Percentiles rank a stretch among this genome's conserved stretches.
Evolutionary conservation across 92 coral and sea anemone genomes (phyloP).

Genomic region (Zoanthus gigantus): DNA sequence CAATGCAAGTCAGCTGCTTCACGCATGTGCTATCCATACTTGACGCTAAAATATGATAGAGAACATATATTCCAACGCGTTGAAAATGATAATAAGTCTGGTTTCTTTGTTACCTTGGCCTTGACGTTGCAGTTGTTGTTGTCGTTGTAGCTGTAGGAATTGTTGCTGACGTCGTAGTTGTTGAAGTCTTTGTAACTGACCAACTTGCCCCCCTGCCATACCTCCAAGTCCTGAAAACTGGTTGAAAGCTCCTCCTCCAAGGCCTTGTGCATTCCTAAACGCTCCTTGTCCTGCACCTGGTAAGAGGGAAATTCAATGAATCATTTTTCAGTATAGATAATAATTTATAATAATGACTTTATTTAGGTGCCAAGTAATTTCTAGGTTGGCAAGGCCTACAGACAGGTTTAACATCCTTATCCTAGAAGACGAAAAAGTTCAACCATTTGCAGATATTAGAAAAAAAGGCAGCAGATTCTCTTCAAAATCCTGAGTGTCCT

Average conservation of each 20-base stretch:
- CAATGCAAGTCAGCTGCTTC: not conserved
- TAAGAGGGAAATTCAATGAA: not conserved
- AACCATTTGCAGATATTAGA: too few relatives aligned
- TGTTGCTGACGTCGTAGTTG: constrained; percentile 40
- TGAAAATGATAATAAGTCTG: too few relatives aligned
- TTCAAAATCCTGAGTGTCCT: not conserved
- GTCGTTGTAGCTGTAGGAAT: constrained; percentile 15
- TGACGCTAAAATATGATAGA: too few relatives aligned
- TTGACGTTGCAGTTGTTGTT: constrained; percentile 17
- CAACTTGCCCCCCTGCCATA: constrained; percentile 37
- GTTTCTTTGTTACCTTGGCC: constrained; percentile 2
- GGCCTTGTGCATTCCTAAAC: constrained; percentile 41
- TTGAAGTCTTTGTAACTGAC: constrained; percentile 50
- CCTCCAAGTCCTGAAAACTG: constrained; percentile 29
- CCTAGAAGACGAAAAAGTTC: too few relatives aligned
- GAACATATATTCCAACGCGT: too few relatives aligned
- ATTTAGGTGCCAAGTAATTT: too few relatives aligned
- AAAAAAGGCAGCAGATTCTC: too few relatives aligned
- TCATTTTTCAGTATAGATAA: too few relatives aligned
- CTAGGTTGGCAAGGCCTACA: too few relatives aligned
- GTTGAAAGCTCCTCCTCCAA: constrained; percentile 51
- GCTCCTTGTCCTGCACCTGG: constrained; percentile 40
- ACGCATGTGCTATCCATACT: not conserved
- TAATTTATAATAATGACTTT: too few relatives aligned
- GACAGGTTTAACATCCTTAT: too few relatives aligned